phyloP scores from a whole-genome alignment of 1,140 invertebrate genomes.

The Neomicropteryx cornuta region DNA sequence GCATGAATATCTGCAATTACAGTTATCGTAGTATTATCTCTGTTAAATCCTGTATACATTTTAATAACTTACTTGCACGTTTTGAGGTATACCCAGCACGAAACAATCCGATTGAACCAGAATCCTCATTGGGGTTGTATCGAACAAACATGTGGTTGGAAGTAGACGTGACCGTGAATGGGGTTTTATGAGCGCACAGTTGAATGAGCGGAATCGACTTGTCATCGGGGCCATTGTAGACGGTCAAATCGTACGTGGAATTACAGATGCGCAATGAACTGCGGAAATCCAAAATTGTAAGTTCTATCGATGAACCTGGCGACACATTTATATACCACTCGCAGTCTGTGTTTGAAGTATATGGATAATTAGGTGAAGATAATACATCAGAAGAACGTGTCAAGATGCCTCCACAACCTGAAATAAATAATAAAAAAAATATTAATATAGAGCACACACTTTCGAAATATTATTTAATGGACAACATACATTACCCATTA shows the following conservation, averaged over 20 bases:
- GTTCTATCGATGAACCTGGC: conserved; percentile 51
- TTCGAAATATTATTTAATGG: too few relatives aligned
- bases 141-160: conserved; percentile 58
- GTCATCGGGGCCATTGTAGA: conserved; percentile 53
- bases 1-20: too few relatives aligned
- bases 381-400: conserved; percentile 40
- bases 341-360: conserved; percentile 49
- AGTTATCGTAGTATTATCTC: too few relatives aligned
- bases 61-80: too few relatives aligned
- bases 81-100: too few relatives aligned
- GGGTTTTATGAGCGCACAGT: conserved; percentile 42
- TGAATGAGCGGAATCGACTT: conserved; percentile 44
- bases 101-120: too few relatives aligned
- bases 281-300: conserved; percentile 57
- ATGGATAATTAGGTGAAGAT: conserved; percentile 58
- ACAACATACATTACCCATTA: too few relatives aligned
- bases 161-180: conserved; percentile 39
- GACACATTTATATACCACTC: conserved; percentile 63
- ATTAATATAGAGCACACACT: conserved; percentile 1
- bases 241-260: too few relatives aligned
- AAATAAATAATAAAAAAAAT: conserved; percentile 4
- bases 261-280: conserved; percentile 53
- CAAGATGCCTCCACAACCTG: conserved; percentile 48
- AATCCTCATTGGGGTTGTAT: too few relatives aligned
- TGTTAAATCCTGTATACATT: too few relatives aligned